Evolutionary conservation across 2,888 invertebrate species (phyloP).

Genomic region (Aphidius colemani): DNA sequence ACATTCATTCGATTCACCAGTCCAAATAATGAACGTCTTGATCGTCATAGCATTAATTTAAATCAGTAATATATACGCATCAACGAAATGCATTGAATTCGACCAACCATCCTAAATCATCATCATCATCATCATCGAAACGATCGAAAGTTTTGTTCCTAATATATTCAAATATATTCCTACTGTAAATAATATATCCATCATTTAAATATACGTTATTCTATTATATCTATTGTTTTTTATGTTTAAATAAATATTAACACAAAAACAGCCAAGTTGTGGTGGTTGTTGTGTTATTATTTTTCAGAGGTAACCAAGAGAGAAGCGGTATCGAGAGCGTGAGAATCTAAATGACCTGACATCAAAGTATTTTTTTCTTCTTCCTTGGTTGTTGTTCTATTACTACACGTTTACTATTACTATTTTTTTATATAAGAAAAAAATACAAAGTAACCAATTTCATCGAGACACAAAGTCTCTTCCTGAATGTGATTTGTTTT

Average conservation of each 20-base stretch:
- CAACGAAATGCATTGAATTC: conserved; percentile 33
- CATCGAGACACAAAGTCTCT: not conserved
- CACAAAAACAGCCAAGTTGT: not conserved
- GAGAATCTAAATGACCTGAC: conserved; percentile 46
- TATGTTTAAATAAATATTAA: not conserved
- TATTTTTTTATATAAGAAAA: too few species aligned
- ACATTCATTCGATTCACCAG: conserved; percentile 47
- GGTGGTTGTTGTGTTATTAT: not conserved
- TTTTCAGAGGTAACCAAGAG: conserved; percentile 21
- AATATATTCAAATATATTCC: not conserved
- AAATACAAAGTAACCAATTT: too few species aligned
- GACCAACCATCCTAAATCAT: conserved; percentile 5
- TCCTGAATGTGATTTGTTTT: conserved; percentile 11
- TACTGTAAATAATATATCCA: too few species aligned
- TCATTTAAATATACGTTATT: too few species aligned
- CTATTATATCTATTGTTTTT: too few species aligned
- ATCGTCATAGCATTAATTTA: conserved; percentile 37
- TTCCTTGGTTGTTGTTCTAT: not conserved
- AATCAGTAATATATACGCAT: conserved; percentile 32
- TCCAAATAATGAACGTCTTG: conserved; percentile 41
- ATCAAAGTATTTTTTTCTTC: conserved; percentile 11
- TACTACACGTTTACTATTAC: conserved; percentile 2
- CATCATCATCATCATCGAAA: conserved; percentile 3
- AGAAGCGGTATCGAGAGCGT: conserved; percentile 45
- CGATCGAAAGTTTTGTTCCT: conserved; percentile 21